Conservation (phyloP, 2,113 vertebrate genomes). For the Ariopsis seemanni region DNA sequence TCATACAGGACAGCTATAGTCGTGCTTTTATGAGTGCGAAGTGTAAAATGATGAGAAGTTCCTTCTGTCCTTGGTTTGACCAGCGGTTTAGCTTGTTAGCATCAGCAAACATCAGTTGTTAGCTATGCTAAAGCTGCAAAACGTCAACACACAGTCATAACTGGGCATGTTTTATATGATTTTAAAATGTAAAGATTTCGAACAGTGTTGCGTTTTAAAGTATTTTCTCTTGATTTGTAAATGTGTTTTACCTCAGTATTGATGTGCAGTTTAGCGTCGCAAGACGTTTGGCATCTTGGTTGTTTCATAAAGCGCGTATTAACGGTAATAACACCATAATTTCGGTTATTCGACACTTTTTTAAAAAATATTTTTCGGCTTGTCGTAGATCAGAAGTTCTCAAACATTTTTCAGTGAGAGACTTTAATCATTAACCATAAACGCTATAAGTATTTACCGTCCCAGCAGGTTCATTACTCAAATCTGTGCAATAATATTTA, state of each 20-base stretch:
- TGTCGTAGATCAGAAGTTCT: not conserved
- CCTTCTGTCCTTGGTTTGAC: conserved; percentile 53
- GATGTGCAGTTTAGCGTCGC: not conserved
- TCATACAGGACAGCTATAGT: not conserved
- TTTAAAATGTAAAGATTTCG: not conserved
- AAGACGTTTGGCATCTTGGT: not conserved
- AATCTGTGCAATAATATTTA: not conserved
- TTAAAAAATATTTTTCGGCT: not conserved
- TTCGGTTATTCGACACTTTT: not conserved
- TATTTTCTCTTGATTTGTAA: not conserved
- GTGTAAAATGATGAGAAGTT: conserved; percentile 20
- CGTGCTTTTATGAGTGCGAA: not conserved
- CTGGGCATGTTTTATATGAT: not conserved
- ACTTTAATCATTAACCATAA: not conserved
- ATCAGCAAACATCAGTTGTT: not conserved
- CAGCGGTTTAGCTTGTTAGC: conserved; percentile 36
- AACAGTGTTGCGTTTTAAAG: not conserved
- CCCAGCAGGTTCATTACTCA: not conserved
- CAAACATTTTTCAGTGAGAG: not conserved
- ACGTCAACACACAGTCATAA: conserved; percentile 35
- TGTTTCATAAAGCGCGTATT: not conserved
- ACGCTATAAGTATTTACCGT: not conserved
- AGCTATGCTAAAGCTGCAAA: conserved; percentile 9
- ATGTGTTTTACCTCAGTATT: not conserved
- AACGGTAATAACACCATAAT: not conserved